These are phyloP conservation scores for Clarias gariepinus DNA, from an alignment of 2,113 vertebrate species.

Conservation along the genomic window DNA sequence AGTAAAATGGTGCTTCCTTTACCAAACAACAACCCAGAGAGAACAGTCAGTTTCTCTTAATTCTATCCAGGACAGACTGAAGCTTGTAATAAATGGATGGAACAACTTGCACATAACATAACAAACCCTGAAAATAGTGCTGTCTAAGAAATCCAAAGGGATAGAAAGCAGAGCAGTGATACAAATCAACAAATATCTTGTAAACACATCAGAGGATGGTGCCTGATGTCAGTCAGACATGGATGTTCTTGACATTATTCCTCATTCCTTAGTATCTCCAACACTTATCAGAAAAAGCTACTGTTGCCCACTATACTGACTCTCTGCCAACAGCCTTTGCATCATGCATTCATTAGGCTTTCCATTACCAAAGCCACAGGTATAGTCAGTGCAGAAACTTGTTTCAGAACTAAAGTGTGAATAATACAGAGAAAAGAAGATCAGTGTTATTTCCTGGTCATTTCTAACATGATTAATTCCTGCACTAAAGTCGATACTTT, in stretches of 20 bases:
- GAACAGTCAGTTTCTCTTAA: not conserved
- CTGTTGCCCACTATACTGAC: not conserved
- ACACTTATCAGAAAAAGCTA: conserved; percentile 11
- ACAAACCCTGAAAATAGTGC: not conserved
- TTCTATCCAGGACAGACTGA: conserved; percentile 25
- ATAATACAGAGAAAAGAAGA: not conserved
- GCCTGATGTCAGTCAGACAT: conserved; percentile 23
- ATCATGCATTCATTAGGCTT: not conserved
- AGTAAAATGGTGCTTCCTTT: not conserved
- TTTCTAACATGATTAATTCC: not conserved
- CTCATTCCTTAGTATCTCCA: conserved; percentile 5
- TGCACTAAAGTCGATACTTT: not conserved
- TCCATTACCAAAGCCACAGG: not conserved
- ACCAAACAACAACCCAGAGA: conserved; percentile 11
- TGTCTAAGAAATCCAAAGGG: not conserved
- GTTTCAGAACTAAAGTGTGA: not conserved
- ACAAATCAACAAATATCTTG: not conserved
- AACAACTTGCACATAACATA: conserved; percentile 23
- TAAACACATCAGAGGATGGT: conserved; percentile 22
- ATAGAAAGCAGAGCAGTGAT: conserved; percentile 34
- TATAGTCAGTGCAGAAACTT: not conserved
- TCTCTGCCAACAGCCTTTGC: not conserved
- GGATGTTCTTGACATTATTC: not conserved
- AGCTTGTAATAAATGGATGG: conserved; percentile 11
- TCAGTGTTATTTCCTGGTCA: not conserved